Conservation (phyloP, 92 coral and sea anemone genomes). For the Epizoanthus rinbou region DNA sequence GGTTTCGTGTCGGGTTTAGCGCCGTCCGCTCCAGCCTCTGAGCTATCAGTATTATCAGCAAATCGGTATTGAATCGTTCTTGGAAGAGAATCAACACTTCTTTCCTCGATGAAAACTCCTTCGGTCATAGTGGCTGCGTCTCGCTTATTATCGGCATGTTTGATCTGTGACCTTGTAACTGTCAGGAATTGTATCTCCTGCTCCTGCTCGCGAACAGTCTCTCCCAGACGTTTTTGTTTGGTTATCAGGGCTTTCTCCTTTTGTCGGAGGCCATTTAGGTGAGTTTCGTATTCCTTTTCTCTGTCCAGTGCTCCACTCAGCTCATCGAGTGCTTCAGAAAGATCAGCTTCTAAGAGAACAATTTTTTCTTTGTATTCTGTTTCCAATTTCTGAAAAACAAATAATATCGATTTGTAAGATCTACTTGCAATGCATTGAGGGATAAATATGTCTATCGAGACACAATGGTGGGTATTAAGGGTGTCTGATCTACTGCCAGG, state of each 20-base stretch:
- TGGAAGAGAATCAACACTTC: conserved; percentile 67
- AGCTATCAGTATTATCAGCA: conserved; percentile 37
- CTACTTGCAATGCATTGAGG: background rate
- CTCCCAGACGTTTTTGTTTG: conserved; percentile 83
- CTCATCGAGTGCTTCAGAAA: conserved; percentile 94
- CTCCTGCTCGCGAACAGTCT: conserved; percentile 89
- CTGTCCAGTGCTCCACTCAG: conserved; percentile 93
- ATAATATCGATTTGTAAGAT: background rate
- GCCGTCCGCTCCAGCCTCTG: conserved; percentile 13
- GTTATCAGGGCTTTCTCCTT: conserved; percentile 86
- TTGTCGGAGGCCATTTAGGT: conserved; percentile 70
- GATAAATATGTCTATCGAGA: background rate
- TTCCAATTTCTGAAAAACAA: conserved; percentile 67
- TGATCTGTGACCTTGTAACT: conserved; percentile 47
- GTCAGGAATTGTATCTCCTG: conserved; percentile 86
- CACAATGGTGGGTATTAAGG: no score
- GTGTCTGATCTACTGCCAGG: no score
- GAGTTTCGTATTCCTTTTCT: conserved; percentile 81
- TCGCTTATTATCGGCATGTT: conserved; percentile 44
- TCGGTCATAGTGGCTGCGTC: conserved; percentile 75
- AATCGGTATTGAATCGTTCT: conserved; percentile 23
- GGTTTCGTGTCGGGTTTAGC: conserved; percentile 43
- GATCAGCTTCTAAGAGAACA: conserved; percentile 79
- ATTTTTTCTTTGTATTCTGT: conserved; percentile 83
- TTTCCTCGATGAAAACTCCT: conserved; percentile 65